A percentile compares a stretch with the other conserved stretches of the same genome.
phyloP scores from a whole-genome alignment of 2,113 vertebrate genomes.

The Menidia beryllina region DNA sequence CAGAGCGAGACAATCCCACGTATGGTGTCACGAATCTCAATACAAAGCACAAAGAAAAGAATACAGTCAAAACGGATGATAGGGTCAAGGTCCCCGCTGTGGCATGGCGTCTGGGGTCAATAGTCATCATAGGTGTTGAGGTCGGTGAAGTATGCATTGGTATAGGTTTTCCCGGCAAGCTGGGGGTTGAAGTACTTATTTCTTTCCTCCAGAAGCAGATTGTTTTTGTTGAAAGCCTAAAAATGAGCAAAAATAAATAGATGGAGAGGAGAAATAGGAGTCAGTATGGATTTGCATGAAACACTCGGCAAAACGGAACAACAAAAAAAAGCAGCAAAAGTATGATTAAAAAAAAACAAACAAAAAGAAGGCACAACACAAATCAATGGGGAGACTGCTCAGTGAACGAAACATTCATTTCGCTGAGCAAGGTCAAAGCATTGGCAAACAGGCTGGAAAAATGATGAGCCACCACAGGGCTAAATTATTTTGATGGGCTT shows the following conservation, averaged over 20 bases:
- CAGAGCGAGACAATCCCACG: conserved; percentile 60
- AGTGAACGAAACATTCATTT: conserved; percentile 69
- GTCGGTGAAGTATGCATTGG: conserved; percentile 97
- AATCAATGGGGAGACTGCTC: conserved; percentile 71
- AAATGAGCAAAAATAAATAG: conserved; percentile 34
- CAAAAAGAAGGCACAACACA: conserved; percentile 60
- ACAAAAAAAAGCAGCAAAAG: conserved; percentile 17
- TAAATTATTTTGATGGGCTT: conserved; percentile 61
- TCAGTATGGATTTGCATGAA: conserved; percentile 39
- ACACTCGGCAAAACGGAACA: conserved; percentile 19
- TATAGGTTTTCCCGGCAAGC: conserved; percentile 94
- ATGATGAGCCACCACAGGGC: conserved; percentile 66
- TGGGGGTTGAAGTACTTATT: conserved; percentile 99
- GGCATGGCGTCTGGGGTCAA: conserved; percentile 77
- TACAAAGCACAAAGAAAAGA: conserved; percentile 76
- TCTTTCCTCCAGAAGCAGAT: conserved; percentile 96
- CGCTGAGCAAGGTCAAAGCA: conserved; percentile 72
- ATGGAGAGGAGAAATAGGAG: conserved; percentile 27
- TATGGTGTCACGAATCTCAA: conserved; percentile 69
- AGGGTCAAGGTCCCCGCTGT: conserved; percentile 25
- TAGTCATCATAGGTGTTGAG: conserved; percentile 98
- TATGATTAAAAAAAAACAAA: conserved; percentile 20
- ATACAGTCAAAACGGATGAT: conserved; percentile 43
- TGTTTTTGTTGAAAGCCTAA: conserved; percentile 99
- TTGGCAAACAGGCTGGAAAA: conserved; percentile 72